These are phyloP conservation scores for Aphodius sticticus DNA, from an alignment of 2,888 invertebrate species.

Conservation along the genomic window DNA sequence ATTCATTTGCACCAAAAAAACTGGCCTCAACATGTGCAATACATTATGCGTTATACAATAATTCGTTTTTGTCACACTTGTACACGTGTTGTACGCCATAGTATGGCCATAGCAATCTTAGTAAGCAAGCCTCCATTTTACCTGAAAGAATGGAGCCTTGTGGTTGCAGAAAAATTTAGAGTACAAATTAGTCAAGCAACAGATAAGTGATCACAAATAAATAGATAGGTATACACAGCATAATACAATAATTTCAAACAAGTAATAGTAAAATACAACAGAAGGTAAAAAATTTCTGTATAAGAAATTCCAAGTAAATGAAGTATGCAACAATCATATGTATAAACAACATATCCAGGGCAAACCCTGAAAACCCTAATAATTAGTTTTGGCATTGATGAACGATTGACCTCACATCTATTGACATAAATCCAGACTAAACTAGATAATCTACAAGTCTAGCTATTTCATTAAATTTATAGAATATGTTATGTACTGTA, in stretches of 20 bases:
- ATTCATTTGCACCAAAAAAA: constrained; percentile 46
- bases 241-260: constrained; percentile 14
- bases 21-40: constrained; percentile 10
- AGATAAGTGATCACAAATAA: constrained; percentile 4
- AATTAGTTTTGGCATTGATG: no score
- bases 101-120: constrained; percentile 54
- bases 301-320: no score
- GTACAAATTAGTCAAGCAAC: constrained; percentile 63
- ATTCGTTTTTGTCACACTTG: constrained; percentile 19
- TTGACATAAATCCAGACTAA: no score
- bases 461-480: no score
- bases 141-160: constrained; percentile 88
- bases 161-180: constrained; percentile 73
- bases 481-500: no score
- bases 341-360: no score
- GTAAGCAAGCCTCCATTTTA: constrained; percentile 74
- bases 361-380: no score
- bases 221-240: constrained; percentile 19
- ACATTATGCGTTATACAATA: constrained; percentile 5
- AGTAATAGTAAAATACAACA: constrained; percentile 29
- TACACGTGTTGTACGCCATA: constrained; percentile 9
- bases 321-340: no score
- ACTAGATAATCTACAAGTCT: no score
- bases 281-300: constrained; percentile 12
- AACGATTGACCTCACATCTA: no score